Evolutionary conservation across 2,797 vertebrate species (phyloP).

Genomic region (Aythya fuligula): DNA sequence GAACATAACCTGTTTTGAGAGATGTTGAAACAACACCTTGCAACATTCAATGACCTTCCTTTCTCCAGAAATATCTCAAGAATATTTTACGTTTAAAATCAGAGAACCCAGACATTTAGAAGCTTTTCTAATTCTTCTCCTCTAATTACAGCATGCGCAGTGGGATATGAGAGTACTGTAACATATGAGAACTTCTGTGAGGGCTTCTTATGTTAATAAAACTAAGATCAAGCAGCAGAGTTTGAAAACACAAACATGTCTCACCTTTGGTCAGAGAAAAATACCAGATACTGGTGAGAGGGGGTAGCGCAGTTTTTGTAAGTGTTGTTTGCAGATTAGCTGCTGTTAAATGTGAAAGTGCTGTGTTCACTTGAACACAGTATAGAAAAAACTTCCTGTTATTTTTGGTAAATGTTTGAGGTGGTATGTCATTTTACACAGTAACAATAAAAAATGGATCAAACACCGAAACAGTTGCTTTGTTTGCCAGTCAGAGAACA

Average conservation of each 20-base stretch:
- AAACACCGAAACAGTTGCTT: slow-evolving; percentile 73
- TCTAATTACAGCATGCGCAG: not conserved
- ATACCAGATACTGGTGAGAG: not conserved
- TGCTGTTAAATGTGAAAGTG: not conserved
- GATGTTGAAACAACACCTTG: not conserved
- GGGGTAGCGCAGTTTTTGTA: not conserved
- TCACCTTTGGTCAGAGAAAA: not conserved
- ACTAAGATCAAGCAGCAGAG: not conserved
- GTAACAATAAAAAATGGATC: slow-evolving; percentile 64
- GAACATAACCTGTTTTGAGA: not conserved
- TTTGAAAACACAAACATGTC: not conserved
- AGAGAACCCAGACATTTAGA: not conserved
- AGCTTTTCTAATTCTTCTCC: not conserved
- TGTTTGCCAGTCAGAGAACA: slow-evolving; percentile 77
- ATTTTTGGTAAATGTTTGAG: slow-evolving; percentile 71
- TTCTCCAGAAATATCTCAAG: not conserved
- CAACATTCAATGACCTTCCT: not conserved
- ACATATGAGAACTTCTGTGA: fast-evolving
- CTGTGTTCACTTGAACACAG: slow-evolving; percentile 47
- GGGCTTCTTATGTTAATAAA: not conserved
- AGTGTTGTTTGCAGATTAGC: not conserved
- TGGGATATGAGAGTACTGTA: not conserved
- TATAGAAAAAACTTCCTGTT: slow-evolving; percentile 39
- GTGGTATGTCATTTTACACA: slow-evolving; percentile 58
- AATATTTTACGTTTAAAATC: not conserved